Base-by-base conservation (phyloP, 2,113 vertebrate genomes). In the Alces alces region DNA sequence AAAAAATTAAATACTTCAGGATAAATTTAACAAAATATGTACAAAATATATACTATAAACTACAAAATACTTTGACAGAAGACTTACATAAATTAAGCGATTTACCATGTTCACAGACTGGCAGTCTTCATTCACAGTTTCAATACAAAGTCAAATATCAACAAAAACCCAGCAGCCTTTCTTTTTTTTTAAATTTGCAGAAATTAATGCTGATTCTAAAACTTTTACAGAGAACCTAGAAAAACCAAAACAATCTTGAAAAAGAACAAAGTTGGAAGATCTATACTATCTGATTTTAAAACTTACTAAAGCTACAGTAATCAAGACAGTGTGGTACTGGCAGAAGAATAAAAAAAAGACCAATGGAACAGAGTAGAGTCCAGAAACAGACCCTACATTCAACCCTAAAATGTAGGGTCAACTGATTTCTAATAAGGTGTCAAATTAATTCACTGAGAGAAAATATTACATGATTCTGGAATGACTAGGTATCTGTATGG, bases 71-170 rank as follows among this genome's bases (percentile, higher is more conserved):
- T 43, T 73, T 89, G 16, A 76, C 23, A 82, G 52, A 87, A 90
- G 6, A 95, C 8, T 55, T 36, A 91, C 47, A 86, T 83, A 95
- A 93, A 96, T 85, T 66, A 50, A 84, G 47, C 83, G 39, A 79
- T 84, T 50, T 54, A 84, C 73, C 17, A 61, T n/a, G 1, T 55
- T 95, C 36, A 93, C 14, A 4, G 17, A 85, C 6, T 88, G 28
- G 82, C 28, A 89, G 14, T 70, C 11, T 55, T 80, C 43, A 93
- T 0, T 54, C 19, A 16, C 23, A 90, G 39, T 88, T 95, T 96
- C 52, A 91, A 52, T 50, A 58, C 43, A 61, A 83, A 93, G n/a
- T 95, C 5, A 97, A 92, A 88, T 94, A 52, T 61, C 25, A 93
- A 25, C 78, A 33, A 86, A 82, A 97, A 79, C 61, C 15, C 27